These are phyloP conservation scores for Limanda limanda DNA, from an alignment of 2,113 vertebrate species.

Conservation along the genomic window DNA sequence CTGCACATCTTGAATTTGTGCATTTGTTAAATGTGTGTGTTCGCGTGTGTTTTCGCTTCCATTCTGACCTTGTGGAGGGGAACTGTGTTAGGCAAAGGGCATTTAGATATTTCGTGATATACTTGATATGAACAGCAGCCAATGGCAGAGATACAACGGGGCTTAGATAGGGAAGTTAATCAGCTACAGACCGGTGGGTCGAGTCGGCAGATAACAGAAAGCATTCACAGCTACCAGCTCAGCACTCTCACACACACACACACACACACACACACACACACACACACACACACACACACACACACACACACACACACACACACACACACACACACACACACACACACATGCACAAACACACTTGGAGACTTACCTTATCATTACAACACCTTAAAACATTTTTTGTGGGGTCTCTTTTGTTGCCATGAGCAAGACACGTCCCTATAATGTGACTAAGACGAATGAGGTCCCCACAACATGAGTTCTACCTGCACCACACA, in stretches of 20 bases:
- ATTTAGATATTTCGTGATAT: slow-evolving; percentile 56
- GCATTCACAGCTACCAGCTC: slow-evolving; percentile 30
- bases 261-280: slow-evolving; percentile 11
- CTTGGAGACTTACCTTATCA: not conserved
- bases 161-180: slow-evolving; percentile 76
- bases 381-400: not conserved
- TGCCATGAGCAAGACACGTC: not conserved
- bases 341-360: slow-evolving; percentile 31
- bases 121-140: slow-evolving; percentile 60
- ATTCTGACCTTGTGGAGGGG: slow-evolving; percentile 47
- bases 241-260: slow-evolving; percentile 27
- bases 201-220: slow-evolving; percentile 64
- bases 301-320: slow-evolving; percentile 28
- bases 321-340: slow-evolving; percentile 3
- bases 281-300: slow-evolving; percentile 23
- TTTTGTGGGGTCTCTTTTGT: not conserved
- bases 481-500: slow-evolving; percentile 7
- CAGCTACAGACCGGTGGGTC: slow-evolving; percentile 63
- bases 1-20: not conserved
- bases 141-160: slow-evolving; percentile 59
- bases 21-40: not conserved
- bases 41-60: slow-evolving; percentile 3
- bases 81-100: slow-evolving; percentile 45
- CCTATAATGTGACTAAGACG: not conserved
- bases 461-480: slow-evolving; percentile 1